A percentile compares a stretch with the other conserved stretches of the same genome.
Evolutionary conservation across 2,797 vertebrate species (phyloP).

Genomic region (Xiphorhynchus erythropygius): DNA sequence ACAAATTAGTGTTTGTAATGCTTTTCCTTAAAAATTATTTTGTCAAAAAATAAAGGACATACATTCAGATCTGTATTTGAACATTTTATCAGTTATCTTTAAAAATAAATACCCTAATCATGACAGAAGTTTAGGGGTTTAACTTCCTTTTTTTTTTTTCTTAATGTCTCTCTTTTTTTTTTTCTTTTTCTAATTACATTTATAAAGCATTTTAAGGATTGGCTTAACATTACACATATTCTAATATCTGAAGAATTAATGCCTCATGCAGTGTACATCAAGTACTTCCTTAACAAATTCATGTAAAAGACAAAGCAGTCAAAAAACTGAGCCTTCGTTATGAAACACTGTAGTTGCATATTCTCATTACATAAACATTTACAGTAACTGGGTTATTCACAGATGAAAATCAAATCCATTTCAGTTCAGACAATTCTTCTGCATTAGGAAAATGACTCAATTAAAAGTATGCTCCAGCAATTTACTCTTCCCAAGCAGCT

Average conservation of each 20-base stretch:
- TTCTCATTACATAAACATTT: constrained; percentile 73
- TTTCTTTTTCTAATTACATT: background rate
- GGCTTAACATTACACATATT: background rate
- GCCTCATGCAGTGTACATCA: background rate
- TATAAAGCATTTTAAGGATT: background rate
- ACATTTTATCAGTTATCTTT: background rate
- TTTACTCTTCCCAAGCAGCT: constrained; percentile 75
- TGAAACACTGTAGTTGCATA: constrained; percentile 1
- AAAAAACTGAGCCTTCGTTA: constrained; percentile 47
- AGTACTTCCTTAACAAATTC: constrained; percentile 37
- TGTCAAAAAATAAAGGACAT: background rate
- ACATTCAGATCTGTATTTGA: background rate
- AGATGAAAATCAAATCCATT: constrained; percentile 72
- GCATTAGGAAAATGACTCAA: constrained; percentile 75
- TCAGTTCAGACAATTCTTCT: constrained; percentile 71
- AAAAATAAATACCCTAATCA: background rate
- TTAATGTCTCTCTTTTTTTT: background rate
- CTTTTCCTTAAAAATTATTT: background rate
- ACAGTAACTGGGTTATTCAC: constrained; percentile 66
- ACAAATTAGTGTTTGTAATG: background rate
- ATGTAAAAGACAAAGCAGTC: background rate
- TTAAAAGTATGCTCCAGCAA: constrained; percentile 77
- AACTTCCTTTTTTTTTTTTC: background rate
- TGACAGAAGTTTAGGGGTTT: background rate
- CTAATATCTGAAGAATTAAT: background rate